Evolutionary conservation across 2,888 invertebrate genomes (phyloP), one percentile per base, ranked within the genome.

Genomic region (Ichneumoninae sp.): DNA sequence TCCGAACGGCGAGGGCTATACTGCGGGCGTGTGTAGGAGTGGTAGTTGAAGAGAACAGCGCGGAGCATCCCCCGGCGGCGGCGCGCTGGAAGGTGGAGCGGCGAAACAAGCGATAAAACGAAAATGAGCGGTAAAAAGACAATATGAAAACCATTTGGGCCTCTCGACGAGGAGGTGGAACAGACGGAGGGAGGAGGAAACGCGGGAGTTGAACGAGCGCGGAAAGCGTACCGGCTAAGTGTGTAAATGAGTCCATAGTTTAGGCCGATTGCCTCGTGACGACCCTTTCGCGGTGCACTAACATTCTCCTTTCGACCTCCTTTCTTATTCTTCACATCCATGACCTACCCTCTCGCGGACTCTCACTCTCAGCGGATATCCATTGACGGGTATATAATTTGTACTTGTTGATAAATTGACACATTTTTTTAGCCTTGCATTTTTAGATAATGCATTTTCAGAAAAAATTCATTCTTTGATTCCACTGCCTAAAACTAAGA

Each of bases 81-180:
- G 63, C 71, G 68, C 70, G 47, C 81, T 47, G 69, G 73, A 88
- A 87, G 85, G 86, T 88, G 86, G 85, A 85, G 83, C 85, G 88
- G 88, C 91, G 91, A 93, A 93, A 93, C 93, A 93, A 93, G 93
- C 93, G 90, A 93, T 93, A 93, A 93, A 93, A 92, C 90, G 93
- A 93, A 91, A 93, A 93, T 90, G 93, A 92, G 92, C 93, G 93
- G 91, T 93, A 92, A 93, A 93, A 93, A 93, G 93, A 93, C 93
- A 93, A 93, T 93, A 93, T 93, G 93, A 93, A 93, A 93, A 92
- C 93, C 91, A 92, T 93, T 93, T 90, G 89, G 88, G 83, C 84
- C 84, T 81, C 80, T 85, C 69, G 75, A 79, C 81, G 83, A 79
- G 66, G 73, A 86, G 88, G 88, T 82, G 88, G 76, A 78, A 87